A percentile compares a stretch with the other conserved stretches of the same genome.
Conservation (phyloP, 2,888 invertebrate genomes). For the Nudaria mundana region DNA sequence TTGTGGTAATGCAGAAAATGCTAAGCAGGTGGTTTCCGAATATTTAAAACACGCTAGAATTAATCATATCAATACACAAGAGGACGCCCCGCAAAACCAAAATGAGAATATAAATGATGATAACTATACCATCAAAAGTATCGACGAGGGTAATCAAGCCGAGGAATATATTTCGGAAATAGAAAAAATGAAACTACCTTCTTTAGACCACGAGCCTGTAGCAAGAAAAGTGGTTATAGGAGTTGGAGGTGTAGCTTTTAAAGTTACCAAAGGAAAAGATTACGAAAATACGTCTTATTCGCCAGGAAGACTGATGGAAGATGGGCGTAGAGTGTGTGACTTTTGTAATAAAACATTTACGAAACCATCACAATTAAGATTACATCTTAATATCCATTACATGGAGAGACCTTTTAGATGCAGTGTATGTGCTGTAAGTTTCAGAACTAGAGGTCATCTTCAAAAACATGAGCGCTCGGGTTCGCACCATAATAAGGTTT, state of each 20-base stretch:
- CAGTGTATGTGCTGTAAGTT: slow-evolving; percentile 94
- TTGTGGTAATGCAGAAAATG: slow-evolving; percentile 69
- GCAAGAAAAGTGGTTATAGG: slow-evolving; percentile 83
- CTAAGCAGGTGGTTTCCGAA: slow-evolving; percentile 84
- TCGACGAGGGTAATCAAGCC: slow-evolving; percentile 58
- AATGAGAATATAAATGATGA: slow-evolving; percentile 56
- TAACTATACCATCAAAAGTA: slow-evolving; percentile 40
- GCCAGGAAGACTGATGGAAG: slow-evolving; percentile 83
- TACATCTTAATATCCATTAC: slow-evolving; percentile 98
- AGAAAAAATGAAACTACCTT: slow-evolving; percentile 55
- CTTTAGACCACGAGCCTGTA: slow-evolving; percentile 69
- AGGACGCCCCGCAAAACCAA: slow-evolving; percentile 53
- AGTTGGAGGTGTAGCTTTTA: slow-evolving; percentile 82
- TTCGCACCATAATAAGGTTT: slow-evolving; percentile 95
- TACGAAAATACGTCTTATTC: slow-evolving; percentile 70
- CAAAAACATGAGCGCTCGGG: slow-evolving; percentile 96
- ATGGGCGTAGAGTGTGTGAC: slow-evolving; percentile 88
- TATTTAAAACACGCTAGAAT: slow-evolving; percentile 83
- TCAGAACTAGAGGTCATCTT: slow-evolving; percentile 93
- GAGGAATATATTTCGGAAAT: slow-evolving; percentile 50
- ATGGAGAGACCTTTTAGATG: slow-evolving; percentile 96
- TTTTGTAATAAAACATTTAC: slow-evolving; percentile 96
- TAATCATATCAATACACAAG: slow-evolving; percentile 64
- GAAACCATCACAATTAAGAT: slow-evolving; percentile 92
- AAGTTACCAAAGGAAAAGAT: slow-evolving; percentile 79